Percentiles rank a stretch among this genome's conserved stretches.
Conservation (phyloP, 1,140 invertebrate genomes). For the Heliconius eleuchia region DNA sequence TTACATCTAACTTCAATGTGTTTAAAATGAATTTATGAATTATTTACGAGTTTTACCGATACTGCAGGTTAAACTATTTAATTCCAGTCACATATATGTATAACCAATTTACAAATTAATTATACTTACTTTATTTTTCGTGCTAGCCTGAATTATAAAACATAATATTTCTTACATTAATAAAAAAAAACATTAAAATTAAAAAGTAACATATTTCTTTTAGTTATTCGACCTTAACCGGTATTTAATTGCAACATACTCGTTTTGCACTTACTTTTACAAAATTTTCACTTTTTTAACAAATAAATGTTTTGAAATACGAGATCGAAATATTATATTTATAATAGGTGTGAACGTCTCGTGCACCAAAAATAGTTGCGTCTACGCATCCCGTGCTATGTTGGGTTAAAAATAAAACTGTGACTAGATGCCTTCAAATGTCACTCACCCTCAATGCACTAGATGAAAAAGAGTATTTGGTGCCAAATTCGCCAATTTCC, state of each 20-base stretch:
- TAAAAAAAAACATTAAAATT: background rate
- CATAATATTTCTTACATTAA: background rate
- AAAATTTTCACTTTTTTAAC: background rate
- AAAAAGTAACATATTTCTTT: conserved; percentile 1
- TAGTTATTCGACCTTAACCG: background rate
- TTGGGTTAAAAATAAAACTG: conserved; percentile 69
- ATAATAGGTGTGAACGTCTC: conserved; percentile 64
- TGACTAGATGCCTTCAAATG: conserved; percentile 58
- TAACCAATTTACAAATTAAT: background rate
- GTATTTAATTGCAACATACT: background rate
- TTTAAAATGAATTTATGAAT: too few relatives aligned
- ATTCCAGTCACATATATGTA: background rate
- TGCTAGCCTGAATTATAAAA: background rate
- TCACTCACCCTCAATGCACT: conserved; percentile 71
- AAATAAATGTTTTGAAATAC: conserved; percentile 55
- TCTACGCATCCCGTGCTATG: conserved; percentile 59
- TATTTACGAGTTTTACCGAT: conserved; percentile 14
- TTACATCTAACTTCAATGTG: conserved; percentile 1
- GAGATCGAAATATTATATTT: conserved; percentile 58
- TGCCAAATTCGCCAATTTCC: conserved; percentile 56
- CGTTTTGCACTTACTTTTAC: background rate
- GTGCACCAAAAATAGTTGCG: conserved; percentile 73
- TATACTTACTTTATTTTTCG: background rate
- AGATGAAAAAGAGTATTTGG: conserved; percentile 48
- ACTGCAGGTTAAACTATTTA: background rate